These are phyloP conservation scores for Pandemis cinnamomeana DNA, from an alignment of 2,888 invertebrate genomes.

Conservation along the genomic window DNA sequence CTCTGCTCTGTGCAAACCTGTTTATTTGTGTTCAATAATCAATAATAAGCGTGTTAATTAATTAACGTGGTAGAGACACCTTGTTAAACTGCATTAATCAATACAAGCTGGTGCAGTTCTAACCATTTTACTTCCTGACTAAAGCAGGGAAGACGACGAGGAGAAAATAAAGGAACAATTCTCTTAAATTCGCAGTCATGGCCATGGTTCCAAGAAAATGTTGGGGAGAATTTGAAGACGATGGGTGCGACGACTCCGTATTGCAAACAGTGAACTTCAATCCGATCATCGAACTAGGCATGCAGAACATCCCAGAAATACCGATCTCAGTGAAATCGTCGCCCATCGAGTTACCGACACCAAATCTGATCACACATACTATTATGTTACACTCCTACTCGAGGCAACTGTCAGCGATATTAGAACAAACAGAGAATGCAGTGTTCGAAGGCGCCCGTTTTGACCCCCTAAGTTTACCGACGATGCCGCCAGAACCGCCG, in stretches of 20 bases:
- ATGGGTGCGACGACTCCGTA: slow-evolving; percentile 65
- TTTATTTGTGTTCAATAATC: neutral
- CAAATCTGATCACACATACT: slow-evolving; percentile 77
- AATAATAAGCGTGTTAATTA: neutral
- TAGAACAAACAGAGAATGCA: slow-evolving; percentile 70
- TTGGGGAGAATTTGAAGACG: slow-evolving; percentile 78
- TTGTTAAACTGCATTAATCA: neutral
- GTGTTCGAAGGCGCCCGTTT: slow-evolving; percentile 67
- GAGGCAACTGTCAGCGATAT: slow-evolving; percentile 66
- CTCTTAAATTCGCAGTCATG: slow-evolving; percentile 51
- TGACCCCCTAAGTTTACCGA: slow-evolving; percentile 67
- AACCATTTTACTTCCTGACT: neutral
- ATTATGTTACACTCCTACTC: slow-evolving; percentile 74
- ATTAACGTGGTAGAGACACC: neutral
- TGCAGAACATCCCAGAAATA: slow-evolving; percentile 81
- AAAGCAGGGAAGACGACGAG: neutral
- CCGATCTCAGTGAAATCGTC: slow-evolving; percentile 77
- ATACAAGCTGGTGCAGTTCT: neutral
- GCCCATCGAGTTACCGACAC: slow-evolving; percentile 74
- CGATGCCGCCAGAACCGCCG: slow-evolving; percentile 66
- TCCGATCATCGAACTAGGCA: slow-evolving; percentile 79
- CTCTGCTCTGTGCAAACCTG: no score
- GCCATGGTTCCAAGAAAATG: slow-evolving; percentile 56
- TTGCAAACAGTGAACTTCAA: slow-evolving; percentile 78
- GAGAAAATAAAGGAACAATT: neutral